Percentiles rank a stretch among this genome's conserved stretches.
Evolutionary conservation across 2,797 vertebrate genomes (phyloP).

Genomic region (Mastacembelus armatus): DNA sequence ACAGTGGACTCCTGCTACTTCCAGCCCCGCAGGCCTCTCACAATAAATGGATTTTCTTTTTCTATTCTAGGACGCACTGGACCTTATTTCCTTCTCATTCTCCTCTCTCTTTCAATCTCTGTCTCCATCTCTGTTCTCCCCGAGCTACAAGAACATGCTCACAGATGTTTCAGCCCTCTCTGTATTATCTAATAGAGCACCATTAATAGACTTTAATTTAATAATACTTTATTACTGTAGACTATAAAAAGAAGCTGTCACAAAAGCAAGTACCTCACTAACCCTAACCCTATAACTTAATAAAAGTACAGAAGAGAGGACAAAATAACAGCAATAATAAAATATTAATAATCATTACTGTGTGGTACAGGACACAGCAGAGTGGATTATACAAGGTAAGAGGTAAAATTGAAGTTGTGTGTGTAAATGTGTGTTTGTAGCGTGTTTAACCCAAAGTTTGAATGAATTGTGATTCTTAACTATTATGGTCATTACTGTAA

Average conservation of each 20-base stretch:
- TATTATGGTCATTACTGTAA: too few relatives aligned
- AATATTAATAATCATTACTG: not conserved
- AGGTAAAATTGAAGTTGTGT: too few relatives aligned
- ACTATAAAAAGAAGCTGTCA: constrained; percentile 36
- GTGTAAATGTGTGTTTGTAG: too few relatives aligned
- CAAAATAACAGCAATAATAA: not conserved
- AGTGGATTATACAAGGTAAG: too few relatives aligned
- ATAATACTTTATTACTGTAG: constrained; percentile 54
- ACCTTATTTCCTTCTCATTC: constrained; percentile 78
- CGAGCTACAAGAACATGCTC: constrained; percentile 56
- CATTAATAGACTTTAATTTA: constrained; percentile 68
- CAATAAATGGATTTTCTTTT: constrained; percentile 85
- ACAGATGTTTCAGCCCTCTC: constrained; percentile 61
- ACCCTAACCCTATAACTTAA: not conserved
- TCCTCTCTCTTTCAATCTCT: constrained; percentile 73
- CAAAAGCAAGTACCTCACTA: constrained; percentile 30
- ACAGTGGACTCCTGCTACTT: constrained; percentile 70
- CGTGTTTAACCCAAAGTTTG: too few relatives aligned
- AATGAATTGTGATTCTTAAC: too few relatives aligned
- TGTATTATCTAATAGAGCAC: constrained; percentile 50
- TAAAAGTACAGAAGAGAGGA: not conserved
- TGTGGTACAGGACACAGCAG: too few relatives aligned
- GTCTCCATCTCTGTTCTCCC: constrained; percentile 68
- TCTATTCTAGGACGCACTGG: constrained; percentile 77
- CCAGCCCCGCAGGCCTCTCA: constrained; percentile 76